Base-by-base conservation (phyloP, 2,797 vertebrate genomes). In the Anniella stebbinsi region DNA sequence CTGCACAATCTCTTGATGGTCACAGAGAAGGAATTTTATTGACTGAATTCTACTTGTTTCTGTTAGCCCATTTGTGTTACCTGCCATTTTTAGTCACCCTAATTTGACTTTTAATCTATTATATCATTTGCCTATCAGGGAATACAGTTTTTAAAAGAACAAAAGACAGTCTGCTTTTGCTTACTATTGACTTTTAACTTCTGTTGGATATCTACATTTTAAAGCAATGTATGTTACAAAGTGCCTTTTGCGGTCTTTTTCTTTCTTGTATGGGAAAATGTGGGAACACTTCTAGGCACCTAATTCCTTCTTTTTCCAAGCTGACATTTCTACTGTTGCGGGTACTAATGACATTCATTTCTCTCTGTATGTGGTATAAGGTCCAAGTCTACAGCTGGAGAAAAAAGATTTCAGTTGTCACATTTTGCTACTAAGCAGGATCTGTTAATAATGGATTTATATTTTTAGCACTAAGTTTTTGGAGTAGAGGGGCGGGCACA, bases 31-130 rank as follows among this genome's bases (percentile, higher is more conserved):
- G 80, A 87, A 91, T 93, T 91, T 48, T 36, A 41, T 89, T 92
- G 88, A 91, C 94, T 91, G 38, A 13, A 0, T 92, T 89, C 25
- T 87, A 66, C 91, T 93, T 94, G 73, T 93, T 95, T 95, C 92
- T 95, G 92, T 96, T 94, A 96, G 92, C 91, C 91, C 93, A 84
- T 95, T 86, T 89, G 89, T 94, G 90, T 91, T 95, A 82, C 91
- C 84, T 89, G 73, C 30, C 51, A 87, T 86, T 92, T 94, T 91
- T 92, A 87, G 88, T 92, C 86, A 92, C 92, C 70, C 67, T 78
- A 67, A 94, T 93, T 91, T 95, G 93, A 94, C 85, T 87, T 89
- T 91, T 92, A 67, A 91, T 87, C 89, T 91, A 76, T 91, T 92
- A 90, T 91, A 94, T 87, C 80, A 0, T 88, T 90, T 91, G n/a